Evolutionary conservation across 2,797 vertebrate species (phyloP).

Genomic region (Cyclura pinguis): DNA sequence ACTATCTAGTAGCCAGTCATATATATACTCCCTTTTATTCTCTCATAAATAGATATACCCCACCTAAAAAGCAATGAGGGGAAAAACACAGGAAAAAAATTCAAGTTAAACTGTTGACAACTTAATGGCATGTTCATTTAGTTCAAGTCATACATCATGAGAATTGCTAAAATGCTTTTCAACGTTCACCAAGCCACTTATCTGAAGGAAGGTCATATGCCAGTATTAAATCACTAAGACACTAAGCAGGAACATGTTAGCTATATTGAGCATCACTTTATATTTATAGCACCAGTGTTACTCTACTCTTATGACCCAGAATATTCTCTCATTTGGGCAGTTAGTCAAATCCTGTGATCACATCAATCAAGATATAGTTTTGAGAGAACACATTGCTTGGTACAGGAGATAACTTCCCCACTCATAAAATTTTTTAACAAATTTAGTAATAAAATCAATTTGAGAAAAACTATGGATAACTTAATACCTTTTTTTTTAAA

Average conservation of each 20-base stretch:
- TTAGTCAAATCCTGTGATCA: conserved; percentile 49
- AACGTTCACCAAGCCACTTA: conserved; percentile 54
- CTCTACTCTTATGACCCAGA: conserved; percentile 55
- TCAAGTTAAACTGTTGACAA: conserved; percentile 38
- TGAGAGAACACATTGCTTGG: neutral
- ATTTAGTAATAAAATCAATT: neutral
- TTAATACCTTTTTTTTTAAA: neutral
- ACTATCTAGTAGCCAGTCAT: neutral
- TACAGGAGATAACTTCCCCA: neutral
- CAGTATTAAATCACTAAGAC: conserved; percentile 24
- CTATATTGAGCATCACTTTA: conserved; percentile 31
- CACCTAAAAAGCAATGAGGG: neutral
- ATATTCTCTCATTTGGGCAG: conserved; percentile 53
- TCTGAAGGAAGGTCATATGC: conserved; percentile 68
- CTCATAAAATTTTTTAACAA: conserved; percentile 20
- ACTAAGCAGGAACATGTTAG: conserved; percentile 26
- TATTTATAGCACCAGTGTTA: conserved; percentile 52
- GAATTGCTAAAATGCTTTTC: conserved; percentile 41
- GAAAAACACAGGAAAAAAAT: conserved; percentile 9
- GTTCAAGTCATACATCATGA: conserved; percentile 39
- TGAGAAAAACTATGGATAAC: rapidly evolving
- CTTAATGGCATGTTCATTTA: conserved; percentile 7
- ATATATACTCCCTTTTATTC: neutral
- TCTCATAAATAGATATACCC: neutral
- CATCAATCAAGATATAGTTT: conserved; percentile 47